Conservation (phyloP, 1,140 invertebrate genomes). For the Micrasema longulum region DNA sequence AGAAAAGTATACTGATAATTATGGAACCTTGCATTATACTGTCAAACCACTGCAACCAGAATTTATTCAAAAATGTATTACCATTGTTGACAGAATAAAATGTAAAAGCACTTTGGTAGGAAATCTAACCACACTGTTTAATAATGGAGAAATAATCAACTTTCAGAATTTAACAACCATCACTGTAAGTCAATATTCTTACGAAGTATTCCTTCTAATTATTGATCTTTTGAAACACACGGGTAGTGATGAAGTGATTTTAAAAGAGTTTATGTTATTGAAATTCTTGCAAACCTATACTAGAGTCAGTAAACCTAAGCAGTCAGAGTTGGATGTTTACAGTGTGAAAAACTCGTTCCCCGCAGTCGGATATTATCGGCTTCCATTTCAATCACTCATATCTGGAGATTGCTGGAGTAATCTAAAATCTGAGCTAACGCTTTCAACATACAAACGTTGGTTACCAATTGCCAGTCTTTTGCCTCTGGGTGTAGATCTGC, state of each 20-base stretch:
- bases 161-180: slow-evolving; percentile 60
- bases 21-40: slow-evolving; percentile 57
- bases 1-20: slow-evolving; percentile 58
- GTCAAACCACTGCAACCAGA: slow-evolving; percentile 56
- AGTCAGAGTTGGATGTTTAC: slow-evolving; percentile 67
- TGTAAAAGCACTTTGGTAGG: slow-evolving; percentile 61
- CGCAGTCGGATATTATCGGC: slow-evolving; percentile 63
- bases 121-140: slow-evolving; percentile 64
- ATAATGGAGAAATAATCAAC: slow-evolving; percentile 63
- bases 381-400: slow-evolving; percentile 66
- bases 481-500: slow-evolving; percentile 60
- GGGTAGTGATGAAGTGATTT: slow-evolving; percentile 56
- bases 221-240: slow-evolving; percentile 59
- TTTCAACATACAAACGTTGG: slow-evolving; percentile 66
- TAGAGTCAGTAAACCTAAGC: slow-evolving; percentile 62
- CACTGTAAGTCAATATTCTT: slow-evolving; percentile 66
- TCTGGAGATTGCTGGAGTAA: slow-evolving; percentile 66
- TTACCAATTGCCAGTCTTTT: slow-evolving; percentile 62
- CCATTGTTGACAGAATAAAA: slow-evolving; percentile 62
- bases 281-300: slow-evolving; percentile 64
- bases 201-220: slow-evolving; percentile 66
- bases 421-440: slow-evolving; percentile 66
- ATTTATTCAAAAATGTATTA: slow-evolving; percentile 58
- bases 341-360: slow-evolving; percentile 66
- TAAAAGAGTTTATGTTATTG: slow-evolving; percentile 63